Percentiles rank a stretch among this genome's conserved stretches.
Conservation (phyloP, 2,113 vertebrate genomes). For the Mobula birostris region DNA sequence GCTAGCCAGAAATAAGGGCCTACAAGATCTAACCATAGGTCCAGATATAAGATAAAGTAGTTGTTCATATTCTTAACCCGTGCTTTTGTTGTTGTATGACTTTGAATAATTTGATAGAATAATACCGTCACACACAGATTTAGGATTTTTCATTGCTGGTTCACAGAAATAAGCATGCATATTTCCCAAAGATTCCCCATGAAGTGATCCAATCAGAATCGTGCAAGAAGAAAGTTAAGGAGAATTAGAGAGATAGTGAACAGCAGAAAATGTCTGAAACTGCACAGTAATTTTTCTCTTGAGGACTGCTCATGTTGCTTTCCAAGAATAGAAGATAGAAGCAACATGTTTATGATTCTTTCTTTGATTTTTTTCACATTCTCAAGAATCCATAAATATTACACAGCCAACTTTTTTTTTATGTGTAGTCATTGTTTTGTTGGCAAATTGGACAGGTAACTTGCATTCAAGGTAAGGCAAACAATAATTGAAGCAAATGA, state of each 20-base stretch:
- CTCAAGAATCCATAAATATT: neutral
- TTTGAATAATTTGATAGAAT: neutral
- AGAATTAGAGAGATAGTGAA: neutral
- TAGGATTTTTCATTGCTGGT: no score
- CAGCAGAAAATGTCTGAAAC: neutral
- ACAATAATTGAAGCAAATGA: neutral
- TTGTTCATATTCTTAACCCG: neutral
- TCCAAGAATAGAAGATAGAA: neutral
- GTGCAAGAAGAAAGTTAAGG: neutral
- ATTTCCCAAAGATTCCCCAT: slow-evolving; percentile 7
- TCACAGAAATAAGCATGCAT: neutral
- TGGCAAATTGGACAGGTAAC: neutral
- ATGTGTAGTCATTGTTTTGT: neutral
- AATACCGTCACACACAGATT: neutral
- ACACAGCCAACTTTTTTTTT: neutral
- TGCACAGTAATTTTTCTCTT: neutral
- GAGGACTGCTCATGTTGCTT: neutral
- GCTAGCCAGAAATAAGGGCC: neutral
- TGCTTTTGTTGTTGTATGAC: neutral
- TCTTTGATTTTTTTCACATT: neutral
- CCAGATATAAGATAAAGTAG: neutral
- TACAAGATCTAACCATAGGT: neutral
- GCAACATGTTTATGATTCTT: neutral
- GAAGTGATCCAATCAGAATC: neutral
- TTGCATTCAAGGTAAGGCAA: neutral